Evolutionary conservation across 2,113 vertebrate genomes (phyloP).

Genomic region (Tachycineta bicolor): DNA sequence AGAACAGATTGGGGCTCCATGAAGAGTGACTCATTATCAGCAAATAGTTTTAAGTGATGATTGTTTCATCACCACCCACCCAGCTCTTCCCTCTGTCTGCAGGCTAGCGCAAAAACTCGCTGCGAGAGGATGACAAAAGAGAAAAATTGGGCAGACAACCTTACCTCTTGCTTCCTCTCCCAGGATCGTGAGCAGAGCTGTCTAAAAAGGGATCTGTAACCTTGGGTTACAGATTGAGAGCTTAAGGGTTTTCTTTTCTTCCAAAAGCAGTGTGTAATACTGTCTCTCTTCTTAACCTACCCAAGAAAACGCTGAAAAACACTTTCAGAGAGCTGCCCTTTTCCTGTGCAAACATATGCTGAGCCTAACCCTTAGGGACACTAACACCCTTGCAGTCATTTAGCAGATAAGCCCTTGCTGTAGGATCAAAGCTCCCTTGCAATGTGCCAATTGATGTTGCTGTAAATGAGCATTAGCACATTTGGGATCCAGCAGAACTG

Average conservation of each 20-base stretch:
- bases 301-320: not conserved
- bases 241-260: not conserved
- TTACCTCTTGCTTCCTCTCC: conserved; percentile 19
- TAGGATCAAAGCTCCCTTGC: conserved; percentile 15
- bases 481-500: conserved; percentile 35
- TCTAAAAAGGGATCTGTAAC: not conserved
- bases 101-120: not conserved
- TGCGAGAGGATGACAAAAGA: not conserved
- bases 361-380: conserved; percentile 27
- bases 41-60: conserved; percentile 64
- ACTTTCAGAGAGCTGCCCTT: not conserved
- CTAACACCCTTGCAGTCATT: not conserved
- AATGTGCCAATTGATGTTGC: conserved; percentile 1
- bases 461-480: conserved; percentile 39
- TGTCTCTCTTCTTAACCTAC: not conserved
- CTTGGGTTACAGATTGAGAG: not conserved
- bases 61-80: conserved; percentile 61
- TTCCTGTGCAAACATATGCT: conserved; percentile 45
- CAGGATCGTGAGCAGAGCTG: not conserved
- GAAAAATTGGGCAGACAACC: not conserved
- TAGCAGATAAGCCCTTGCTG: conserved; percentile 1
- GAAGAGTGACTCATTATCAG: conserved; percentile 68
- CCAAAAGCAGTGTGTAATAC: not conserved
- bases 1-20: conserved; percentile 60
- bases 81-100: conserved; percentile 34